Evolutionary conservation across 2,888 invertebrate species (phyloP).

Genomic region (Crioceris asparagi): DNA sequence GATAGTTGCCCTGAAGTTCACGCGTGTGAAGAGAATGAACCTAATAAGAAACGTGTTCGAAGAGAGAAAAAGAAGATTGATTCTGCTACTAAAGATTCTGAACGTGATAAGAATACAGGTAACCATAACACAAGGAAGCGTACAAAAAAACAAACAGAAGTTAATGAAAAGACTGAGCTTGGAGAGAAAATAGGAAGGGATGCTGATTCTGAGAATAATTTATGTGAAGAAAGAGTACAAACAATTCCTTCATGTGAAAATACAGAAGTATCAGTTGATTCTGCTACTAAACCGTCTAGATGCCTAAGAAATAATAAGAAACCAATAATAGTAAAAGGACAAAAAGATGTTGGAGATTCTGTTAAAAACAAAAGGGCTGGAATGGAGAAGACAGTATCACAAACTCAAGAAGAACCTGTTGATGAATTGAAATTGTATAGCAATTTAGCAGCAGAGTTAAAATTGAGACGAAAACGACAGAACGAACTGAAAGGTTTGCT

Average conservation of each 20-base stretch:
- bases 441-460: constrained; percentile 14
- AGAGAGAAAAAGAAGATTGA: too few species aligned
- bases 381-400: constrained; percentile 5
- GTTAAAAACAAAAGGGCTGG: constrained; percentile 8
- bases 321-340: background rate
- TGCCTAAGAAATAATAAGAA: too few species aligned
- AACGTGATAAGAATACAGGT: background rate
- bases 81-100: too few species aligned
- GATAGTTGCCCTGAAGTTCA: background rate
- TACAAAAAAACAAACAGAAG: too few species aligned
- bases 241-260: too few species aligned
- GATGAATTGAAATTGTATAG: background rate
- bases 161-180: too few species aligned
- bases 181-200: background rate
- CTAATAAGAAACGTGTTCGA: background rate
- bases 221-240: too few species aligned
- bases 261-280: too few species aligned
- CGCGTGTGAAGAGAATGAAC: background rate
- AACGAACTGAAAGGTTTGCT: constrained; percentile 11
- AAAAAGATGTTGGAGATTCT: background rate
- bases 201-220: too few species aligned
- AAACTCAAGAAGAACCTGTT: background rate
- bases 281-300: too few species aligned
- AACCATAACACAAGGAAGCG: background rate
- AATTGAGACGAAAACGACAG: constrained; percentile 12